These are phyloP conservation scores for Botia kubotai DNA, from an alignment of 2,797 vertebrate species.

Conservation along the genomic window DNA sequence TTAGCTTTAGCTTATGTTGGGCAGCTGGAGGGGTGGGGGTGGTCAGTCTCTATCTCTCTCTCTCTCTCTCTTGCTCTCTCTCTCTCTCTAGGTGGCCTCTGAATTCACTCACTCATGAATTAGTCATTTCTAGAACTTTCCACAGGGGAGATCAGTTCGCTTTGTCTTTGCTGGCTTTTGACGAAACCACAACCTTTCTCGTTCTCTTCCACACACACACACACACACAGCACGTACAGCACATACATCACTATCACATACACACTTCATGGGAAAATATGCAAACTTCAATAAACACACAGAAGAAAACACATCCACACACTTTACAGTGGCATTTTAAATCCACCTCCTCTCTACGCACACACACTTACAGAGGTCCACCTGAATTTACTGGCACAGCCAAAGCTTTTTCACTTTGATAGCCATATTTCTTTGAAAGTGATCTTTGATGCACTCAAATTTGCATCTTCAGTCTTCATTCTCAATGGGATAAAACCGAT, in stretches of 20 bases:
- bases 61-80: slow-evolving; percentile 39
- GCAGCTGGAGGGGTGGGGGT: slow-evolving; percentile 77
- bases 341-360: neutral
- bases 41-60: slow-evolving; percentile 13
- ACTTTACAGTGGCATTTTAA: slow-evolving; percentile 17
- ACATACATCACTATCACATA: slow-evolving; percentile 8
- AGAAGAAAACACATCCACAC: slow-evolving; percentile 18
- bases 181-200: slow-evolving; percentile 3
- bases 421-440: slow-evolving; percentile 24
- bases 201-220: neutral
- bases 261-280: slow-evolving; percentile 28
- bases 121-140: slow-evolving; percentile 88
- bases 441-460: slow-evolving; percentile 35
- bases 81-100: slow-evolving; percentile 83
- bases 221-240: slow-evolving; percentile 11
- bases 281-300: slow-evolving; percentile 13
- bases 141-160: slow-evolving; percentile 83
- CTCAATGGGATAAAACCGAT: slow-evolving; percentile 5
- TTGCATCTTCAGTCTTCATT: slow-evolving; percentile 28
- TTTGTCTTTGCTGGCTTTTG: slow-evolving; percentile 74
- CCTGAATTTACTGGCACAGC: slow-evolving; percentile 20
- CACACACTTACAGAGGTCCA: neutral
- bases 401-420: slow-evolving; percentile 10
- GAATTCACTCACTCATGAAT: slow-evolving; percentile 90
- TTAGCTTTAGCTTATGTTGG: slow-evolving; percentile 82